These are phyloP conservation scores for Ephestia elutella DNA, from an alignment of 1,140 invertebrate genomes.

Conservation along the genomic window DNA sequence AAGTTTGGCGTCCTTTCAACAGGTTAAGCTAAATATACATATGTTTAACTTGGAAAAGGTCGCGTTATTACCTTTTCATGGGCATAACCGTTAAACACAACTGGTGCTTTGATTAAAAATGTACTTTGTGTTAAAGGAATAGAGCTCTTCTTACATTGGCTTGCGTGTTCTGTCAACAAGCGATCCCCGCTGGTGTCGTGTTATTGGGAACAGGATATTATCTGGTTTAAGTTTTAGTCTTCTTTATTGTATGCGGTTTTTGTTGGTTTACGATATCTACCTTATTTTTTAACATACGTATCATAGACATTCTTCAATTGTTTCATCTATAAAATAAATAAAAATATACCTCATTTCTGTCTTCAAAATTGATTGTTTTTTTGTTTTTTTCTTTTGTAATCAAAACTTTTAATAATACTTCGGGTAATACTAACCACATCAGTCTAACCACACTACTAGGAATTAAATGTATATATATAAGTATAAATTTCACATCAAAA, in stretches of 20 bases:
- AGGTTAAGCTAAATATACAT: slow-evolving; percentile 2
- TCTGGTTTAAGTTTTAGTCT: background rate
- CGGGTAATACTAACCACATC: too few species aligned
- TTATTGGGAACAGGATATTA: slow-evolving; percentile 1
- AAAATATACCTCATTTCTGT: too few species aligned
- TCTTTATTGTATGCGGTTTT: background rate
- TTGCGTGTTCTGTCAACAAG: background rate
- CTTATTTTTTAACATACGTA: background rate
- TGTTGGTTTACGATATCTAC: background rate
- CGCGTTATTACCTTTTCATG: slow-evolving; percentile 3
- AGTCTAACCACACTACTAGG: too few species aligned
- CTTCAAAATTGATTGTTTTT: too few species aligned
- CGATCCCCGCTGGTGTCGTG: background rate
- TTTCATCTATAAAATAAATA: too few species aligned
- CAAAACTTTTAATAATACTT: too few species aligned
- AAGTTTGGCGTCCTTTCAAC: background rate
- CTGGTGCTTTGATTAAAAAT: background rate
- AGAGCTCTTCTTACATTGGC: background rate
- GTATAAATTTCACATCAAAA: too few species aligned
- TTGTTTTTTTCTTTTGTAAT: too few species aligned
- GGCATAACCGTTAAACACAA: slow-evolving; percentile 2
- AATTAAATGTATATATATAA: too few species aligned
- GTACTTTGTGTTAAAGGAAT: background rate
- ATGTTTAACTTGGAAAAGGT: background rate
- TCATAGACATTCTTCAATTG: too few species aligned